These are phyloP conservation scores for Acleris literana DNA, from an alignment of 2,888 invertebrate species.

Conservation along the genomic window DNA sequence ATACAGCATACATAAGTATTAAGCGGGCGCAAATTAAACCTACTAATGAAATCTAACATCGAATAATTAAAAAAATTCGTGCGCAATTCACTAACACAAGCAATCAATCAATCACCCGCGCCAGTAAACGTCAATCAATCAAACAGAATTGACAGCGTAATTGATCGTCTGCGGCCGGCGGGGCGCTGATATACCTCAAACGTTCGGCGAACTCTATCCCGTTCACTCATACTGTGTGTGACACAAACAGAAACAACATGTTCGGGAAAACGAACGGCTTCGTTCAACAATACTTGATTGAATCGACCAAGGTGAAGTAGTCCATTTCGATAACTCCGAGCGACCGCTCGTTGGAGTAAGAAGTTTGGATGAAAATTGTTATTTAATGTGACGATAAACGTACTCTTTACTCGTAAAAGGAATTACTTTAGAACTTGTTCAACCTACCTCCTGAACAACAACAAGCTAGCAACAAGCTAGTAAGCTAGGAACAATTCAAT, in stretches of 20 bases:
- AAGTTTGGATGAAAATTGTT: too few species aligned
- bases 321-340: not conserved
- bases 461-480: too few species aligned
- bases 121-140: conserved; percentile 15
- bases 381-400: too few species aligned
- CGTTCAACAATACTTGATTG: conserved; percentile 19
- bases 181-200: not conserved
- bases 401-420: too few species aligned
- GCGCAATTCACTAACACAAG: not conserved
- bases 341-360: not conserved
- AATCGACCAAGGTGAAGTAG: not conserved
- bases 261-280: not conserved
- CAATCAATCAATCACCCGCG: conserved; percentile 9
- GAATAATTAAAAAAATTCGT: not conserved
- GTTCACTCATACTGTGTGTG: not conserved
- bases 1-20: too few species aligned
- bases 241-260: not conserved
- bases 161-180: conserved; percentile 7
- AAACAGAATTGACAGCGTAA: conserved; percentile 10
- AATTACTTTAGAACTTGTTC: too few species aligned
- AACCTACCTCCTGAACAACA: too few species aligned
- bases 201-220: not conserved
- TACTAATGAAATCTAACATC: too few species aligned
- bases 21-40: too few species aligned
- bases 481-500: too few species aligned